Base-by-base conservation (phyloP, 2,113 vertebrate species). In the Oophaga pumilio region DNA sequence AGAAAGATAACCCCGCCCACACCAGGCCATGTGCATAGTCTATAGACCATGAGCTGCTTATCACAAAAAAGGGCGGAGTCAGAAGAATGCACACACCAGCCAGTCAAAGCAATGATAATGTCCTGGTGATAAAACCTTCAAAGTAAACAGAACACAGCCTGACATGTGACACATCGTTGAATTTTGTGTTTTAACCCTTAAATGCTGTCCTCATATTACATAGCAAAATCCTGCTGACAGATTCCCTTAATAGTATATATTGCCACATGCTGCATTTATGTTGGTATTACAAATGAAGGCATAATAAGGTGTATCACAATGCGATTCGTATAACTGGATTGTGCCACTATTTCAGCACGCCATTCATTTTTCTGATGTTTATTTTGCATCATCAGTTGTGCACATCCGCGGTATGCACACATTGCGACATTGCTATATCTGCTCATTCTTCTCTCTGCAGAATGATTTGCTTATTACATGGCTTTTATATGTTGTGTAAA, bases 251-350 rank as follows among this genome's bases (percentile, higher is more conserved):
- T 83, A 53, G 20, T 49, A 69, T 69, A 49, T 52, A 69, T 83
- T 68, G 43, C 64, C 50, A 68, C 81, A 83, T 83, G 43, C 49
- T 11, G 28, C 69, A 83, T 83, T 69, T 83, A 68, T 82, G 43
- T 82, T 66, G 49, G 49, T 53, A 74, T 81, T 76, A 78, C 88
- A 90, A 80, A 82, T 57, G 52, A 85, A 76, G 79, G 13, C 1
- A 52, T 57, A 77, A 79, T 71, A 28, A 89, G 88, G 82, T 52
- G 82, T 84, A 57, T 24, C 26, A 9, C 14, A 33, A 8, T 13
- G 5, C 81, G 7, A 88, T 87, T 80, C 10, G 56, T 22, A 15
- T 60, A 62, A 62, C 26, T 81, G 57, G 50, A 50, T 82, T 82
- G 18, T n/a, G 59, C 28, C 7, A 52, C 52, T 60, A 64, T 22